Base-by-base conservation (phyloP, 2,113 vertebrate species). In the Meles meles region DNA sequence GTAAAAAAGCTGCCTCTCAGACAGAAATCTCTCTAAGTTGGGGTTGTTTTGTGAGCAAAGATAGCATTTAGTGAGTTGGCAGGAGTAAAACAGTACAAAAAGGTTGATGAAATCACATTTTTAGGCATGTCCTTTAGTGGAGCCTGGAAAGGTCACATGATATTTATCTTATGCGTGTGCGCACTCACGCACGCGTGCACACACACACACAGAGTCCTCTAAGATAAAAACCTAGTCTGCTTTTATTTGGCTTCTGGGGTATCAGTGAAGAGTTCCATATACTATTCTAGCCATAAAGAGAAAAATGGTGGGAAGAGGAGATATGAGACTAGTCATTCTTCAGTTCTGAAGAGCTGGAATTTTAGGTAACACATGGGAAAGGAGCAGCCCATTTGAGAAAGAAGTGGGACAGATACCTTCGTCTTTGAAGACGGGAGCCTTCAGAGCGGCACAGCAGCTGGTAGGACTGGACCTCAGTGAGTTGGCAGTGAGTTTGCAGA, bases 121-220 rank as follows among this genome's bases (percentile, higher is more conserved):
- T 96, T 6, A 81, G 34, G 14, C 18, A 27, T 3, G 1, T 81
- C 97, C 0, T 76, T 34, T 39, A 10, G 9, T 92, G 34, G 84
- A 86, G 90, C 88, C 67, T 93, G 20, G 72, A 65, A 91, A 96
- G 55, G 15, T 97, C 47, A 76, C 61, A 65, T 71, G 44, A 76
- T 89, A 34, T 3, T 59, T 20, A 44, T 80, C 88, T 71, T 65
- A 69, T 57, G 65, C 7, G 6, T 57, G 6, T 1, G 8, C 4
- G n/a, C 52, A 44, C 9, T 34, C 31, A 61, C 6, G 37, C 42
- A 34, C 44, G 42, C 9, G 31, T 20, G 61, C 12, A 39, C 34
- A n/a, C 5, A 44, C 44, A 39, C 6, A 39, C 34, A 57, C 9
- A 47, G 34, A 39, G 6, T 14, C n/a, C 8, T 86, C 57, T 86